A percentile compares a stretch with the other conserved stretches of the same genome.
Conservation (phyloP, 2,113 vertebrate species). For the Trichechus manatus region DNA sequence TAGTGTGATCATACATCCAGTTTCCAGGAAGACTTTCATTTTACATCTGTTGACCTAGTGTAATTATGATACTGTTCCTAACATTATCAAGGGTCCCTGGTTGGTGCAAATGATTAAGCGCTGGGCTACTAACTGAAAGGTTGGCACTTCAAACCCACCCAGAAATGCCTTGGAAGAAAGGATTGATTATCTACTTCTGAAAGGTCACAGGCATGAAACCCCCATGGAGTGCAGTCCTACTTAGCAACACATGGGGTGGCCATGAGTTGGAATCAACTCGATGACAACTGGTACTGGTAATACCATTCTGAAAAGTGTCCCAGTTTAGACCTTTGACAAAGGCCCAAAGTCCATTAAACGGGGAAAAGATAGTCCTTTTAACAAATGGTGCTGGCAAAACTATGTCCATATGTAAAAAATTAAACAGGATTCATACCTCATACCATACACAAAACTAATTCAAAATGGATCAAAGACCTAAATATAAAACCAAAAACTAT, state of each 20-base stretch:
- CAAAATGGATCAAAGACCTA: too few relatives aligned
- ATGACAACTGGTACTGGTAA: background rate
- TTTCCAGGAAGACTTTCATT: slow-evolving; percentile 24
- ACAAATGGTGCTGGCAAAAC: too few relatives aligned
- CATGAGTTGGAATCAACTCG: background rate
- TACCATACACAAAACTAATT: too few relatives aligned
- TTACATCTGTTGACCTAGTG: background rate
- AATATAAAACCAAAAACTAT: too few relatives aligned
- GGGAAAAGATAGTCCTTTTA: too few relatives aligned
- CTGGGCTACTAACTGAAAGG: background rate
- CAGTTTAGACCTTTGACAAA: background rate
- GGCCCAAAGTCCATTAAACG: too few relatives aligned
- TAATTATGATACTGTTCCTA: background rate
- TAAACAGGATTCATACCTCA: too few relatives aligned
- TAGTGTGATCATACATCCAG: background rate
- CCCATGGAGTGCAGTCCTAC: too few relatives aligned
- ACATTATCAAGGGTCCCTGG: background rate
- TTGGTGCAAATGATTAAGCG: background rate
- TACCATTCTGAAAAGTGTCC: background rate
- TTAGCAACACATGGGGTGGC: background rate
- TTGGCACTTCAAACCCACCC: background rate
- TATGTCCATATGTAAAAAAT: too few relatives aligned
- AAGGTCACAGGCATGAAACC: too few relatives aligned
- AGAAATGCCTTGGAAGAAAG: background rate
- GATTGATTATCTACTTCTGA: too few relatives aligned